These are phyloP conservation scores for Ormyrus rosae DNA, from an alignment of 2,888 invertebrate genomes.

Conservation along the genomic window DNA sequence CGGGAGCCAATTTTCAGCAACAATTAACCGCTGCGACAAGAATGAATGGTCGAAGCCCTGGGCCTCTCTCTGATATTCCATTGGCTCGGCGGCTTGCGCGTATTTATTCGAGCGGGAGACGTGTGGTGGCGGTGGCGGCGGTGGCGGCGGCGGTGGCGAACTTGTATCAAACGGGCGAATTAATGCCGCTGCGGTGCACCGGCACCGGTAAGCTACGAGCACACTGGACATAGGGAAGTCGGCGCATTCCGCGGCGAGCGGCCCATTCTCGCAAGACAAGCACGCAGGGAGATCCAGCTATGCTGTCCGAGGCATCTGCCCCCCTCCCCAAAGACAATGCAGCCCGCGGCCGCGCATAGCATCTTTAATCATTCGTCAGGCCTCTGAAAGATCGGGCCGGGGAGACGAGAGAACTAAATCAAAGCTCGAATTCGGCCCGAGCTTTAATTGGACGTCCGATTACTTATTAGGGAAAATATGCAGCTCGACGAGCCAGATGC, in stretches of 20 bases:
- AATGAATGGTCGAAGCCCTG: no score
- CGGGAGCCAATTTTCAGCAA: slow-evolving; percentile 16
- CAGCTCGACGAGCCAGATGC: no score
- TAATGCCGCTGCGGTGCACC: slow-evolving; percentile 9
- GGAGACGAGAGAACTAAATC: no score
- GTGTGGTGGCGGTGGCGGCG: not conserved
- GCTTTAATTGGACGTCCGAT: no score
- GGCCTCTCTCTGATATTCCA: not conserved
- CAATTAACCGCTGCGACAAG: slow-evolving; percentile 13
- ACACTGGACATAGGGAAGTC: not conserved
- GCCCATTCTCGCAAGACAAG: slow-evolving; percentile 42
- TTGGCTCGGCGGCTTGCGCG: not conserved
- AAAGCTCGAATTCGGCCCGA: no score
- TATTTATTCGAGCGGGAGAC: slow-evolving; percentile 32
- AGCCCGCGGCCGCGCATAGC: not conserved
- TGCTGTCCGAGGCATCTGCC: slow-evolving; percentile 39
- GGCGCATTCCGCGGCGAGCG: not conserved
- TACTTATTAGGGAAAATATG: no score
- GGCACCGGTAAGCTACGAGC: not conserved
- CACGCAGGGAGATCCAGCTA: not conserved
- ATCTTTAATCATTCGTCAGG: not conserved
- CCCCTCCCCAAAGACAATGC: not conserved
- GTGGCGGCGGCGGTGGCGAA: not conserved
- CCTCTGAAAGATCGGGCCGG: no score
- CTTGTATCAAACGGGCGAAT: slow-evolving; percentile 41